Conservation (phyloP, 2,888 invertebrate species). For the Ellobium chinense region DNA sequence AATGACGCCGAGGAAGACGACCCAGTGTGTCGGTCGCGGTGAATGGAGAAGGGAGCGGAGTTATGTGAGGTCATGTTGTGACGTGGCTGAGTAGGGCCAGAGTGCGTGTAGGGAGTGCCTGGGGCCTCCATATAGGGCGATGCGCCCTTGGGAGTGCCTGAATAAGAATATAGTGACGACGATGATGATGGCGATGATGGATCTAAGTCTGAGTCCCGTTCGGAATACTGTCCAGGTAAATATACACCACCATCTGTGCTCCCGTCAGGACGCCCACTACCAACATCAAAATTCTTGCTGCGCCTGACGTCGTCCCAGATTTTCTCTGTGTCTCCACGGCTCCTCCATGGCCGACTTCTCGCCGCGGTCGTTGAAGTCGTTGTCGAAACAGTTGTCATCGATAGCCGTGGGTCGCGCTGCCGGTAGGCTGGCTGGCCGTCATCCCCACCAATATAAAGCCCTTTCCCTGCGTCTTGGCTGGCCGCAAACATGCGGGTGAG, state of each 20-base stretch:
- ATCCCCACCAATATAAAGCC: slow-evolving; percentile 44
- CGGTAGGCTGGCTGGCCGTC: slow-evolving; percentile 12
- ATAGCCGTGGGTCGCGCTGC: background rate
- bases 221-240: slow-evolving; percentile 5
- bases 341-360: background rate
- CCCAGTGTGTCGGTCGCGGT: background rate
- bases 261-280: background rate
- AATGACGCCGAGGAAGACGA: background rate
- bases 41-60: slow-evolving; percentile 12
- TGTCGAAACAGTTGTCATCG: background rate
- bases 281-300: background rate
- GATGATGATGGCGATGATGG: background rate
- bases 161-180: background rate
- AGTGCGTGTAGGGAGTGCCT: background rate
- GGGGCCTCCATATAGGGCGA: slow-evolving; percentile 6
- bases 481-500: background rate
- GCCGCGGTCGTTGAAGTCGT: background rate
- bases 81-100: slow-evolving; percentile 1
- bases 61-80: slow-evolving; percentile 33
- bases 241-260: background rate
- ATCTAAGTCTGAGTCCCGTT: background rate
- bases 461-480: slow-evolving; percentile 42
- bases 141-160: background rate
- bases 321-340: background rate
- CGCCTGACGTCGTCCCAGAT: background rate